Conservation (phyloP, 2,888 invertebrate genomes). For the Phragmatobia fuliginosa region DNA sequence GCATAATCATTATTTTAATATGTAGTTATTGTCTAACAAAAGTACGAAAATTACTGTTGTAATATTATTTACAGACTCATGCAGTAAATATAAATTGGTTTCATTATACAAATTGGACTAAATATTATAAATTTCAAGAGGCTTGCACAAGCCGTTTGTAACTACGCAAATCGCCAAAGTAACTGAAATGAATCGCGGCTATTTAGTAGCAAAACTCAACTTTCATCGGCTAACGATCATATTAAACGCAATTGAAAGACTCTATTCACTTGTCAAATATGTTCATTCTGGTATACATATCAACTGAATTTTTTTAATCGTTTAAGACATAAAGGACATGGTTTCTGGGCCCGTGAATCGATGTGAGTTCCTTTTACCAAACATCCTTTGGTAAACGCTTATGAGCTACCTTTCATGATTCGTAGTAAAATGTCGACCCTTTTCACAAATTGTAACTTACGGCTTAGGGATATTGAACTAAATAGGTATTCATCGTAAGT, state of each 20-base stretch:
- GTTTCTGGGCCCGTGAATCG: slow-evolving; percentile 46
- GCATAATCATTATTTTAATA: background rate
- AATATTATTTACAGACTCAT: background rate
- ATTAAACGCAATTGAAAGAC: slow-evolving; percentile 21
- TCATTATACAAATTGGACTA: background rate
- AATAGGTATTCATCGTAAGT: slow-evolving; percentile 7
- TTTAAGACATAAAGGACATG: slow-evolving; percentile 36
- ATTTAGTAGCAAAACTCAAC: background rate
- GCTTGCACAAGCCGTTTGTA: background rate
- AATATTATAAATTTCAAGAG: background rate
- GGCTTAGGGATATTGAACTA: slow-evolving; percentile 11
- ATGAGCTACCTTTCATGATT: slow-evolving; percentile 26
- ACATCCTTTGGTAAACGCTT: slow-evolving; percentile 34
- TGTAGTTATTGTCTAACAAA: background rate
- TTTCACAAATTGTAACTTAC: slow-evolving; percentile 40
- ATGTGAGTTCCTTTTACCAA: slow-evolving; percentile 39
- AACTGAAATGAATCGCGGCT: background rate
- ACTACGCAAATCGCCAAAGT: background rate
- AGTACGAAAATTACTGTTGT: background rate
- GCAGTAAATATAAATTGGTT: background rate
- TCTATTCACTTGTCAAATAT: slow-evolving; percentile 21
- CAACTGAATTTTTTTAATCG: slow-evolving; percentile 34
- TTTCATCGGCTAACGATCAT: background rate
- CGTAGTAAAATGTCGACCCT: slow-evolving; percentile 32
- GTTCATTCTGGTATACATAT: slow-evolving; percentile 18